These are phyloP conservation scores for Marmota monax DNA, from an alignment of 2,113 vertebrate genomes.

Conservation along the genomic window DNA sequence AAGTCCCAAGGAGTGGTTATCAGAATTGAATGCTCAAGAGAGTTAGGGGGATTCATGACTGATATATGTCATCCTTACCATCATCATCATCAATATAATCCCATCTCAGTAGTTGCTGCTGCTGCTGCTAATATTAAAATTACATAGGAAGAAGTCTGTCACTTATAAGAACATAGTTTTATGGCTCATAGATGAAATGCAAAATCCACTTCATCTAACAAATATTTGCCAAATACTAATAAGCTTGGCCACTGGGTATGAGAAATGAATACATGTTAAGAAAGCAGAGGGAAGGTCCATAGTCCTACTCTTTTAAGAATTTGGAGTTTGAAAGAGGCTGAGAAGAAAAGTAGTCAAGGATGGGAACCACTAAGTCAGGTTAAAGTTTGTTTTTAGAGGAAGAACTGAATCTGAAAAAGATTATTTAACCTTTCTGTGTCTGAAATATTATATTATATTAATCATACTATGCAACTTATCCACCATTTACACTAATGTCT, in stretches of 20 bases:
- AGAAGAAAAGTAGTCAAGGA: neutral
- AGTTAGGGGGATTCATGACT: neutral
- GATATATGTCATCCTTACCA: neutral
- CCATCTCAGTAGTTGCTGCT: neutral
- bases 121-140: neutral
- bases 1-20: neutral
- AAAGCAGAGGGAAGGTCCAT: neutral
- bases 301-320: neutral
- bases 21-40: neutral
- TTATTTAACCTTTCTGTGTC: neutral
- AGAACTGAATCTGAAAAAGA: neutral
- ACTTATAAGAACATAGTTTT: conserved; percentile 6
- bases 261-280: neutral
- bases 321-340: neutral
- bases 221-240: conserved; percentile 5
- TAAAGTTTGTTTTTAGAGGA: neutral
- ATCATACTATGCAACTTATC: neutral
- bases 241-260: neutral
- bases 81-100: fast-evolving
- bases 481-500: neutral
- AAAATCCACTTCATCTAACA: conserved; percentile 36
- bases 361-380: neutral
- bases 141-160: neutral
- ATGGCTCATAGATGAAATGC: neutral
- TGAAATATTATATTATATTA: neutral